Conservation (phyloP, 2,797 vertebrate genomes). For the Lacerta bilineata region DNA sequence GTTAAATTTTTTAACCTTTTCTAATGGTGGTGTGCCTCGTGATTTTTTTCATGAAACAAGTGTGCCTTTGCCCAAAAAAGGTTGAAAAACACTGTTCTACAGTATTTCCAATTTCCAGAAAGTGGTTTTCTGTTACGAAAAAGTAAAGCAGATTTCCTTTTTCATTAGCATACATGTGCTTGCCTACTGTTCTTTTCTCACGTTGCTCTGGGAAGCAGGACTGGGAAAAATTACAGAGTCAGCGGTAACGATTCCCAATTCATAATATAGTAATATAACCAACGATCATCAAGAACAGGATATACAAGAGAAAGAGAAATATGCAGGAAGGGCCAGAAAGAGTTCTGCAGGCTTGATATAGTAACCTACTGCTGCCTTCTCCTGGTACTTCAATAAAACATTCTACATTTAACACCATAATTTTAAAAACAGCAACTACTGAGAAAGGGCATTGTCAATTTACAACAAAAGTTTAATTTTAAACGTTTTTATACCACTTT, state of each 20-base stretch:
- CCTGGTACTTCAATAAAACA: background rate
- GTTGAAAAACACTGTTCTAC: too few species aligned
- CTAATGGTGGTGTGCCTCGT: too few species aligned
- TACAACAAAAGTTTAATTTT: background rate
- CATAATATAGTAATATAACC: background rate
- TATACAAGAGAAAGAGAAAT: background rate
- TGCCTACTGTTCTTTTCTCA: background rate
- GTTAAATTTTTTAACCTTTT: too few species aligned
- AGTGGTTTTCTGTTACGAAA: background rate
- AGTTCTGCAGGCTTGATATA: background rate
- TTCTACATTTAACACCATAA: background rate
- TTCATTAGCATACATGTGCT: background rate
- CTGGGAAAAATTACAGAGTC: too few species aligned
- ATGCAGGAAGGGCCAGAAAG: background rate
- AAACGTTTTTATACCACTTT: too few species aligned
- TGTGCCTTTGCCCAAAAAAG: too few species aligned
- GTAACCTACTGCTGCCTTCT: background rate
- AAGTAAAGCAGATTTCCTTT: background rate
- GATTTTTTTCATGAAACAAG: too few species aligned
- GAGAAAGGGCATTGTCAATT: background rate
- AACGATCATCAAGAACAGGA: background rate
- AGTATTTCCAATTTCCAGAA: background rate
- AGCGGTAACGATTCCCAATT: background rate
- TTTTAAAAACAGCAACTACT: background rate
- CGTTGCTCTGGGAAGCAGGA: too few species aligned